Conservation (phyloP, 2,888 invertebrate genomes). For the Willowsia nigromaculata region DNA sequence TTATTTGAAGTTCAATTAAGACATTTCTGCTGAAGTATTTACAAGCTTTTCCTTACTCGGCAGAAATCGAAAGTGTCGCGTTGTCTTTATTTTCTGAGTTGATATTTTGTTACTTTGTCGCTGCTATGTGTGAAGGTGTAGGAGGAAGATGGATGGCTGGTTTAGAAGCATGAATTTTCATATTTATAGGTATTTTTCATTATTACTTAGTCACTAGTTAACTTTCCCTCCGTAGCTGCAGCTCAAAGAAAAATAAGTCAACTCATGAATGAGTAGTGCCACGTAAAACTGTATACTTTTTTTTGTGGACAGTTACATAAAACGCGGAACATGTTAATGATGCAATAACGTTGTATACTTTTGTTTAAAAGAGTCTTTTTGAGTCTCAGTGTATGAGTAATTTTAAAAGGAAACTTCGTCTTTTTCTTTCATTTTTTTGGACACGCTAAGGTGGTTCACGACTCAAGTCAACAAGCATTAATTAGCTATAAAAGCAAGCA, state of each 20-base stretch:
- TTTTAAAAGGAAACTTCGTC: constrained; percentile 9
- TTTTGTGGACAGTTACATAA: constrained; percentile 21
- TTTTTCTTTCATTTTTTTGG: constrained; percentile 23
- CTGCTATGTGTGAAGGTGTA: not conserved
- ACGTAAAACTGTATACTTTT: not conserved
- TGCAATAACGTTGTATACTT: not conserved
- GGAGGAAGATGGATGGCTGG: constrained; percentile 20
- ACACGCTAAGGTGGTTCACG: constrained; percentile 29
- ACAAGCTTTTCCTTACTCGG: not conserved
- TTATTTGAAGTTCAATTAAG: constrained; percentile 61
- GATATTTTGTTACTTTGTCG: not conserved
- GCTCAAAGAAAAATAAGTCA: too few species aligned
- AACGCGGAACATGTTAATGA: constrained; percentile 7
- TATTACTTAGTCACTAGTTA: not conserved
- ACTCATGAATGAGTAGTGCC: not conserved
- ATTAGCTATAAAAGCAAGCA: not conserved
- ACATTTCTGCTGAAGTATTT: constrained; percentile 18
- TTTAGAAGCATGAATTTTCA: constrained; percentile 50
- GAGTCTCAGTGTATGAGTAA: not conserved
- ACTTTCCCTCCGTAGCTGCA: constrained; percentile 46
- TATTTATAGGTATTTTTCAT: constrained; percentile 20
- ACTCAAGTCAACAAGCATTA: constrained; percentile 30
- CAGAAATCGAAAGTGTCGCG: constrained; percentile 57
- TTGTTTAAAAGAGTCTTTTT: not conserved
- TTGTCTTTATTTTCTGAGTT: not conserved